Evolutionary conservation across 2,113 vertebrate species (phyloP).

Genomic region (Pterocles burchelli): DNA sequence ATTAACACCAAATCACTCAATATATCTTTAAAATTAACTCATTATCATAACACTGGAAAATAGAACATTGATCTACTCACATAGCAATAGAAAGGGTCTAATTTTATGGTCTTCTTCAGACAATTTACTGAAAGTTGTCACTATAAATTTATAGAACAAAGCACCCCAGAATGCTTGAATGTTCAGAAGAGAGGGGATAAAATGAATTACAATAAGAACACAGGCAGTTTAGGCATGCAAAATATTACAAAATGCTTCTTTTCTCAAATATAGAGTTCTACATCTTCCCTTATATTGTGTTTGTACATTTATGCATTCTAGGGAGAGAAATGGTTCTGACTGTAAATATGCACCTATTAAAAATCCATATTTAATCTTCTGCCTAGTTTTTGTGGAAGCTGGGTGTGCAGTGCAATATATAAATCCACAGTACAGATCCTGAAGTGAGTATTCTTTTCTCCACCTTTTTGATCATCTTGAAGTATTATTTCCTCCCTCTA

Average conservation of each 20-base stretch:
- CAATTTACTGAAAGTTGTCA: constrained; percentile 44
- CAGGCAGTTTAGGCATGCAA: neutral
- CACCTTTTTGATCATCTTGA: neutral
- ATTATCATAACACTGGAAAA: constrained; percentile 67
- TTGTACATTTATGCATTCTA: neutral
- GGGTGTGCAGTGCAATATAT: neutral
- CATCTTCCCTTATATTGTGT: neutral
- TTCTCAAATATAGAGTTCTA: neutral
- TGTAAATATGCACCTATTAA: neutral
- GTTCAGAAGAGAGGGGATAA: neutral
- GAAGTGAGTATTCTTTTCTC: neutral
- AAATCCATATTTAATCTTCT: constrained; percentile 1
- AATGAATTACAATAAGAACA: constrained; percentile 4
- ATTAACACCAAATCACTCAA: constrained; percentile 55
- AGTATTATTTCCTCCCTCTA: neutral
- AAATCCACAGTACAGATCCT: neutral
- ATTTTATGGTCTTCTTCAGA: constrained; percentile 57
- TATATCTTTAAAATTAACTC: constrained; percentile 63
- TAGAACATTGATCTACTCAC: constrained; percentile 61
- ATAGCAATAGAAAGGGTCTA: constrained; percentile 10
- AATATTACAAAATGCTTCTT: neutral
- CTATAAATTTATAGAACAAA: constrained; percentile 26
- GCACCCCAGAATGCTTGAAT: neutral
- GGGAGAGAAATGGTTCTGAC: neutral
- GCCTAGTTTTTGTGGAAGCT: neutral